Evolutionary conservation across 2,797 vertebrate species (phyloP), one percentile per base, ranked within the genome.

Genomic region (Muscicapa comitata): DNA sequence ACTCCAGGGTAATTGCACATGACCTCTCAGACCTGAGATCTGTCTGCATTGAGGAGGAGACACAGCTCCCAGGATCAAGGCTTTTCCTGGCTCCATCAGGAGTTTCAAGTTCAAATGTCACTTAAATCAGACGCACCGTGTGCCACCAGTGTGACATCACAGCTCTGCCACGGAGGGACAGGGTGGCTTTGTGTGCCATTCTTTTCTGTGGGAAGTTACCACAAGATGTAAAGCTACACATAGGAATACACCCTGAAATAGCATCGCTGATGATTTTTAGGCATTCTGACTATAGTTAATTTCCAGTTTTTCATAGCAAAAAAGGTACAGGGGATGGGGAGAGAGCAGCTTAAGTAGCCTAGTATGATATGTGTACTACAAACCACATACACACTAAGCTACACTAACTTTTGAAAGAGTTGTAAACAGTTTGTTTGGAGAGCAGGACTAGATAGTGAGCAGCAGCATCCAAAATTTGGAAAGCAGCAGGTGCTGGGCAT

Each of bases 21-120:
- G 40, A 42, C 18, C 18, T 83, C 70, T 67, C 31, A 50, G 55
- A 76, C 18, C 35, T 62, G 37, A 90, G 59, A 51, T 43, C 43
- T n/a, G 11, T 11, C 23, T 45, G 40, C 13, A 29, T 7, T 0
- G 0, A 87, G 31, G 40, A 80, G 4, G 17, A 28, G 19, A 17
- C 35, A 83, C 13, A 59, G 31, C 58, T 85, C 40, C 9, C n/a
- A 62, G 35, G 25, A 73, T 47, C 65, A 54, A 77, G 61, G 47
- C 6, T 23, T 76, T 40, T 65, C 28, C 38, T 43, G 75, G 20
- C 17, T 88, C 13, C 38, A 72, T 31, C 21, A 50, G n/a, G 23
- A 88, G 26, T 19, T 93, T 85, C 54, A 54, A 40, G 9, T 63
- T 45, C 62, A 75, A 92, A 84, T 23, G 17, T 8, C 77, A 80